Conservation (phyloP, 2,113 vertebrate species). For the Riparia riparia region DNA sequence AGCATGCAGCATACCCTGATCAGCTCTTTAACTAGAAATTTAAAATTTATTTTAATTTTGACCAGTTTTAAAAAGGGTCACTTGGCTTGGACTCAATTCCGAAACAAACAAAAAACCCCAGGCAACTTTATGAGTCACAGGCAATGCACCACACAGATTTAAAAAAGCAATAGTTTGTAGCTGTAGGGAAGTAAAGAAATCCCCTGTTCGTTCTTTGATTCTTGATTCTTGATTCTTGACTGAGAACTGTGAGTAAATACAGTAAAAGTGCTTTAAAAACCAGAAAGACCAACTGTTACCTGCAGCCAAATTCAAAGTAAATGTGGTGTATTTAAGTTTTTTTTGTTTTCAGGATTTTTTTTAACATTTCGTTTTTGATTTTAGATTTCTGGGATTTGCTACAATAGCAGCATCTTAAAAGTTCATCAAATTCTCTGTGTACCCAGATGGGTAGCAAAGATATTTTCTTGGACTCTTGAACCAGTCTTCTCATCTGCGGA, state of each 20-base stretch:
- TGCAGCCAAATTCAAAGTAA: neutral
- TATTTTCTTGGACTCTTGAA: slow-evolving; percentile 85
- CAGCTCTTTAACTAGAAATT: neutral
- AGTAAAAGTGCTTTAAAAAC: neutral
- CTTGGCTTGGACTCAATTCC: neutral
- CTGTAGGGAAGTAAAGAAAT: slow-evolving; percentile 57
- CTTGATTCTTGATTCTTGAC: neutral
- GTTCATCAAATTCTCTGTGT: slow-evolving; percentile 84
- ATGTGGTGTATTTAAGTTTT: neutral
- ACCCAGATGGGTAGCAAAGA: slow-evolving; percentile 83
- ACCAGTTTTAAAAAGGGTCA: neutral
- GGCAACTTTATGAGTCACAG: slow-evolving; percentile 13
- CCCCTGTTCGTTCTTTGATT: neutral
- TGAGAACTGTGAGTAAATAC: neutral
- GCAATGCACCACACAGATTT: neutral
- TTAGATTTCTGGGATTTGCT: slow-evolving; percentile 89
- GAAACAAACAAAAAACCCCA: neutral
- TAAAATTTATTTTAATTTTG: neutral
- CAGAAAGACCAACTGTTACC: neutral
- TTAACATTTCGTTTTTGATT: slow-evolving; percentile 24
- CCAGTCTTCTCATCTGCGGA: slow-evolving; percentile 89
- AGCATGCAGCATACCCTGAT: neutral
- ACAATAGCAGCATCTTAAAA: slow-evolving; percentile 80
- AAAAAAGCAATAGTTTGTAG: neutral
- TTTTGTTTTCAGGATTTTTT: neutral